These are phyloP conservation scores for Synanthedon myopaeformis DNA, from an alignment of 2,888 invertebrate genomes.

Conservation along the genomic window DNA sequence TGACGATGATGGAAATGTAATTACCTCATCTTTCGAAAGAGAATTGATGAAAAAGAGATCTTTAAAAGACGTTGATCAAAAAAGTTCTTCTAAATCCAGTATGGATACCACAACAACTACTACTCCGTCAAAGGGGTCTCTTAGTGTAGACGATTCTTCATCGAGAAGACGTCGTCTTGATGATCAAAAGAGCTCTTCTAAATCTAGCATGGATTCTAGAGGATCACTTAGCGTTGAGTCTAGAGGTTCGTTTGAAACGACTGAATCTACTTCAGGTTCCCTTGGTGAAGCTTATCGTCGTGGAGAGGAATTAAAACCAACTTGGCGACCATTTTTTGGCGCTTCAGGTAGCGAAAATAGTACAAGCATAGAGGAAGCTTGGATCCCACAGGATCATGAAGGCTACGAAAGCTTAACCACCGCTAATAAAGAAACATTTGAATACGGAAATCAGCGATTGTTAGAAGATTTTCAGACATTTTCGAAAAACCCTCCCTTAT, in stretches of 20 bases:
- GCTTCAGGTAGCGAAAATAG: constrained; percentile 84
- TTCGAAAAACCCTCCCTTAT: constrained; percentile 59
- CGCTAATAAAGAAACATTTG: constrained; percentile 52
- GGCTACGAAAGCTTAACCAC: constrained; percentile 69
- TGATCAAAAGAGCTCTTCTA: constrained; percentile 70
- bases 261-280: constrained; percentile 81
- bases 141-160: constrained; percentile 65
- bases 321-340: constrained; percentile 86
- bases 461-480: constrained; percentile 65
- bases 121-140: constrained; percentile 61
- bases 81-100: constrained; percentile 72
- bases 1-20: constrained; percentile 63
- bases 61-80: constrained; percentile 57
- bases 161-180: constrained; percentile 56
- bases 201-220: constrained; percentile 74
- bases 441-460: constrained; percentile 52
- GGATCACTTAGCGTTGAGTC: constrained; percentile 77
- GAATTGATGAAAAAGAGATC: constrained; percentile 53
- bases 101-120: constrained; percentile 64
- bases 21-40: constrained; percentile 55
- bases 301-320: constrained; percentile 80
- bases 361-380: constrained; percentile 86
- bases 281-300: constrained; percentile 77
- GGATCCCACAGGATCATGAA: constrained; percentile 82
- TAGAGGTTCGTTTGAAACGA: constrained; percentile 77